These are phyloP conservation scores for Potamarius usumacintae DNA, from an alignment of 2,113 vertebrate genomes.

Conservation along the genomic window DNA sequence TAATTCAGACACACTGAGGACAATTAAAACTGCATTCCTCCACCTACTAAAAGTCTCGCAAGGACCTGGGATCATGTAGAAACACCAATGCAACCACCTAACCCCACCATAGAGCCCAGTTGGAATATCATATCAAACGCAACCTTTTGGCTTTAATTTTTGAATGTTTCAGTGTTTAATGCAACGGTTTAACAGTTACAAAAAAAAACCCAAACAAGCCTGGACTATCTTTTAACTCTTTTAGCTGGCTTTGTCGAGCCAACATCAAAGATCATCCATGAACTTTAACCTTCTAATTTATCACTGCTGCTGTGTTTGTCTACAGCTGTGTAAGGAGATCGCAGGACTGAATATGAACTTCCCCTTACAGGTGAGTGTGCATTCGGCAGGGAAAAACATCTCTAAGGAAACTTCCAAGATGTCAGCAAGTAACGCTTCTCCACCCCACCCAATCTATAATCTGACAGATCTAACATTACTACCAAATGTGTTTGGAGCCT, in stretches of 20 bases:
- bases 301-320: background rate
- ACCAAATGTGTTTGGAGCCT: too few relatives aligned
- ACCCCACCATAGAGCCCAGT: too few relatives aligned
- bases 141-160: background rate
- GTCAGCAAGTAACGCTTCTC: background rate
- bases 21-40: too few relatives aligned
- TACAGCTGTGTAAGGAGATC: conserved; percentile 63
- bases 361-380: conserved; percentile 57
- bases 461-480: too few relatives aligned
- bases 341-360: conserved; percentile 63
- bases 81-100: background rate
- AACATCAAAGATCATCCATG: background rate
- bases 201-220: too few relatives aligned
- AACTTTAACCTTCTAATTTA: background rate
- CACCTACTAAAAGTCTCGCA: background rate
- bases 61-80: background rate
- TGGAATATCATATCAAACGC: too few relatives aligned
- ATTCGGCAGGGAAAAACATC: too few relatives aligned
- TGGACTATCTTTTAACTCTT: background rate
- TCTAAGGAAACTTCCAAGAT: background rate
- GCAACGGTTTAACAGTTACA: too few relatives aligned
- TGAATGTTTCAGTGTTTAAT: background rate
- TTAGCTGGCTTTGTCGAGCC: background rate
- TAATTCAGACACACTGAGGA: background rate
- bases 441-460: too few relatives aligned